These are phyloP conservation scores for pig (Sus scrofa) DNA, from an alignment of 2,113 vertebrate genomes.

Conservation along the genomic window DNA sequence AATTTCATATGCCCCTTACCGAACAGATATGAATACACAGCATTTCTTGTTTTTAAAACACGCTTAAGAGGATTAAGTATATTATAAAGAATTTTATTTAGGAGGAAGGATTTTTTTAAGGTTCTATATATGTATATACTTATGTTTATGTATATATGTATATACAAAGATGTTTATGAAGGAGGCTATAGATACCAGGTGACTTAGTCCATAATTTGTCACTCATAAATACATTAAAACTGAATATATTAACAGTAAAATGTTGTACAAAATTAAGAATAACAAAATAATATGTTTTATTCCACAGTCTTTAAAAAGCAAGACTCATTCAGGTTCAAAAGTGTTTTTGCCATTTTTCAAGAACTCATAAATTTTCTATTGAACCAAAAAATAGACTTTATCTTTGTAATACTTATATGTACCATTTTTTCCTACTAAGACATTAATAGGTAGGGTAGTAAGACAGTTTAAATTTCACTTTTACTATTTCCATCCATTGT, in stretches of 20 bases:
- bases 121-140: not conserved
- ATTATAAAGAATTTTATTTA: conserved; percentile 24
- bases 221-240: not conserved
- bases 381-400: not conserved
- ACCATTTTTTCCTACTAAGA: not conserved
- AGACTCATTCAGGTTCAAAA: not conserved
- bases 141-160: not conserved
- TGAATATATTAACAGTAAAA: not conserved
- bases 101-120: not conserved
- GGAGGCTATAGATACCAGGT: not conserved
- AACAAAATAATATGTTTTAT: not conserved
- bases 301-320: not conserved
- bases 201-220: not conserved
- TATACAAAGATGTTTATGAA: not conserved
- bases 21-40: not conserved
- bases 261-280: not conserved
- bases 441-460: not conserved
- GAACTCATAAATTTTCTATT: not conserved
- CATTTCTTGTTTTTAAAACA: not conserved
- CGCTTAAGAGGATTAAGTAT: not conserved
- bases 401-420: not conserved
- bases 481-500: not conserved
- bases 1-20: not conserved
- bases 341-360: not conserved
- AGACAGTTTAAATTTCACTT: not conserved